Evolutionary conservation across 2,113 vertebrate genomes (phyloP), one percentile per base, ranked within the genome.

Genomic region (Leuciscus idus): DNA sequence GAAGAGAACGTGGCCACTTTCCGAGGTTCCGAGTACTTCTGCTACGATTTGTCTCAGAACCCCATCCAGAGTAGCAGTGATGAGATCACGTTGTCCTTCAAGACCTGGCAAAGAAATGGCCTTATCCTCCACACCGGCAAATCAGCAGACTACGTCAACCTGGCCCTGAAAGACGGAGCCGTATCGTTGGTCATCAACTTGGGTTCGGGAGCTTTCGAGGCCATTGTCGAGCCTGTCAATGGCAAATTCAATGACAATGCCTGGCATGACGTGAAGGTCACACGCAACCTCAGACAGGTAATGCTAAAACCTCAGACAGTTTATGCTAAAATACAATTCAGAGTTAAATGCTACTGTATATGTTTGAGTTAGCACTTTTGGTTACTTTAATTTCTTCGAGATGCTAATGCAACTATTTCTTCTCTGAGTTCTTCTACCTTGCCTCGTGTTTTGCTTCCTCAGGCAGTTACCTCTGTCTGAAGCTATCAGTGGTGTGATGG

Each of bases 51-150:
- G 81, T 99, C 98, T 0, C 97, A 99, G 92, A 99, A 99, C 91
- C 98, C 98, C 2, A 99, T 99, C 93, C 98, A 99, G 94, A 99
- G 97, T 95, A 99, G 98, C 96, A 99, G 97, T 0, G 98, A 99
- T 0, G 98, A 99, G 91, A 99, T 99, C 91, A 99, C 98, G 0
- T 95, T 99, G 1, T 99, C 97, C 92, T 99, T 99, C 95, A 99
- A 99, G 95, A 99, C 98, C 0, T 98, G 98, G 96, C 98, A 99
- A 43, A 96, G 98, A 62, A 99, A 99, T 0, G 98, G 98, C 88
- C 98, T 99, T 21, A 99, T 99, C 28, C 96, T 98, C 50, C 98
- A 99, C 95, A 99, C 98, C 0, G 98, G 98, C 92, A 99, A 99
- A 93, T 99, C 98, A 0, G 98, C 98, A 0, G 98, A 99, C 92